A percentile compares a stretch with the other conserved stretches of the same genome.
phyloP scores from a whole-genome alignment of 2,113 vertebrate species.

The Eubucco bourcierii region DNA sequence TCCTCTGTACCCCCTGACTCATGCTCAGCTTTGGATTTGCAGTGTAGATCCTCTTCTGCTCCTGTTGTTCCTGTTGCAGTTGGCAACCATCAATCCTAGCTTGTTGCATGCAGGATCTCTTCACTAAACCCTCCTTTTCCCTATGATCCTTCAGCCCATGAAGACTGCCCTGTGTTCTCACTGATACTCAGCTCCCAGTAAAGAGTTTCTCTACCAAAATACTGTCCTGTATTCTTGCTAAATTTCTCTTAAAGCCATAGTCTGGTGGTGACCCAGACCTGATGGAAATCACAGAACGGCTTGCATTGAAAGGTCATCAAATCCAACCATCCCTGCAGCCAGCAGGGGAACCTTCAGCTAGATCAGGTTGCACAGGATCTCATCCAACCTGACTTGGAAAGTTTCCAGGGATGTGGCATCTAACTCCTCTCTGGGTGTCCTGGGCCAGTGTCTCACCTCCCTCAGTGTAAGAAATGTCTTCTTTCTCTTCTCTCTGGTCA shows the following conservation, averaged over 20 bases:
- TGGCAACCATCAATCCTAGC: not conserved
- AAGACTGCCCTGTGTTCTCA: not conserved
- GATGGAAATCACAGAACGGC: not conserved
- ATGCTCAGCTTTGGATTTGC: not conserved
- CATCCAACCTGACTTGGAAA: no score
- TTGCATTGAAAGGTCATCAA: no score
- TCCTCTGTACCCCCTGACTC: not conserved
- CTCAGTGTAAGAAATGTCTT: no score
- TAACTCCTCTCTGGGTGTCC: no score
- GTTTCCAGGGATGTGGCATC: no score
- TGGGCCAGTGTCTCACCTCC: no score
- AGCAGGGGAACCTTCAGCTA: no score
- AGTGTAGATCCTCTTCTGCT: not conserved
- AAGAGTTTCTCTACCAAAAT: not conserved
- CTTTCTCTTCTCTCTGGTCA: no score
- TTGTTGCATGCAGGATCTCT: not conserved
- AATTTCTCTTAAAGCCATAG: not conserved
- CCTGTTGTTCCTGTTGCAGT: not conserved
- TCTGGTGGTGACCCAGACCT: fast-evolving
- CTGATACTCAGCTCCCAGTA: not conserved
- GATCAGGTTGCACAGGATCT: no score
- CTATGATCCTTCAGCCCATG: fast-evolving
- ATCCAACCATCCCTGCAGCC: no score
- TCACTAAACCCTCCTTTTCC: not conserved
- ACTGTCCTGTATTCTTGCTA: not conserved